Evolutionary conservation across 2,888 invertebrate species (phyloP).

Genomic region (Pandemis corylana): DNA sequence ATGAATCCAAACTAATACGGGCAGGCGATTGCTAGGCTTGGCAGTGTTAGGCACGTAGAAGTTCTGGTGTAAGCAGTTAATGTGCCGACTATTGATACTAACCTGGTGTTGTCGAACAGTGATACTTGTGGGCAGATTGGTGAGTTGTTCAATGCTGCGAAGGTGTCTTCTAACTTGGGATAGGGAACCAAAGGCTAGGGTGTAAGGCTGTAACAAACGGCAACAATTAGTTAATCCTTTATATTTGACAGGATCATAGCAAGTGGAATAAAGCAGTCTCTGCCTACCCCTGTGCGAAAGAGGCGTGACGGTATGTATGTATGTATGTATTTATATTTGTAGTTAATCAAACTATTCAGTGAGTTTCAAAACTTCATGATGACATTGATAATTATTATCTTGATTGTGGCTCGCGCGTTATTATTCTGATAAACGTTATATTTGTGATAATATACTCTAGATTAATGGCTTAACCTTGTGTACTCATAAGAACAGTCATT

Average conservation of each 20-base stretch:
- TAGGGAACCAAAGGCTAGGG: slow-evolving; percentile 32
- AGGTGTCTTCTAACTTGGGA: slow-evolving; percentile 45
- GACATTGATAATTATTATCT: neutral
- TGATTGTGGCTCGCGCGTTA: neutral
- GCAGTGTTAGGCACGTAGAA: slow-evolving; percentile 59
- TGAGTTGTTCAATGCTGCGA: slow-evolving; percentile 51
- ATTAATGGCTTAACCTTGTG: neutral
- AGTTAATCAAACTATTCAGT: too few species aligned
- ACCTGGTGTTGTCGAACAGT: slow-evolving; percentile 48
- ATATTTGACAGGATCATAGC: too few species aligned
- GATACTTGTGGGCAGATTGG: slow-evolving; percentile 57
- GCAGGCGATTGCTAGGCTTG: slow-evolving; percentile 51
- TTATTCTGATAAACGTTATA: neutral
- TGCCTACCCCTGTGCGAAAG: too few species aligned
- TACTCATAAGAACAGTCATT: neutral
- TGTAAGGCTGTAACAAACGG: neutral
- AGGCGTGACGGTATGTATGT: too few species aligned
- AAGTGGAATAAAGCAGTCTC: too few species aligned
- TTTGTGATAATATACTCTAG: neutral
- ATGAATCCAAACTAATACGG: slow-evolving; percentile 64
- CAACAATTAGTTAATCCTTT: neutral
- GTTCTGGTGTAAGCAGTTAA: slow-evolving; percentile 62
- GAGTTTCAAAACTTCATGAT: neutral
- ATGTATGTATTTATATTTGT: too few species aligned
- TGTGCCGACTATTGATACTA: slow-evolving; percentile 55